Evolutionary conservation across 2,888 invertebrate species (phyloP), one percentile per base, ranked within the genome.

Genomic region (Platerodrilus igneus): DNA sequence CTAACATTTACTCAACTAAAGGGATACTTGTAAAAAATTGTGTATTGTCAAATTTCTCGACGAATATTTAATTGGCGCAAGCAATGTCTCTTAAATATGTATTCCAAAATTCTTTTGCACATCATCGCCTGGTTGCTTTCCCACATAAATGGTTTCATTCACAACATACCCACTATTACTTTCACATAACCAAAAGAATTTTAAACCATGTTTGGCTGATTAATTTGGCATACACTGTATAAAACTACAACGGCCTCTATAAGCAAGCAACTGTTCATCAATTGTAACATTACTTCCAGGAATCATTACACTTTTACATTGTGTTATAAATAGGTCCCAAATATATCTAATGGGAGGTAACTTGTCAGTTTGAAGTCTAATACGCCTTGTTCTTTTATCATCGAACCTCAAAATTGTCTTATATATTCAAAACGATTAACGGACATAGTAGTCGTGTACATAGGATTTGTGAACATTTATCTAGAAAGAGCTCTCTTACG

Each of bases 41-140:
- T n/a, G n/a, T n/a, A n/a, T n/a, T n/a, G n/a, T n/a, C n/a, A n/a
- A n/a, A n/a, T n/a, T n/a, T n/a, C n/a, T n/a, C n/a, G n/a, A n/a
- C n/a, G n/a, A n/a, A n/a, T n/a, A n/a, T n/a, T n/a, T n/a, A n/a
- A n/a, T n/a, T n/a, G n/a, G n/a, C n/a, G n/a, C n/a, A n/a, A n/a
- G n/a, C n/a, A n/a, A n/a, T n/a, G n/a, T n/a, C n/a, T n/a, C n/a
- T n/a, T n/a, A n/a, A n/a, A n/a, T n/a, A n/a, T n/a, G n/a, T n/a
- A 9, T 39, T 37, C 47, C 42, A 46, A 44, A 45, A 48, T 49
- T 52, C 48, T 49, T 51, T 47, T 50, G 48, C 9, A 14, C 9
- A n/a, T 26, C 13, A n/a, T 26, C 26, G 9, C 26, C 26, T n/a
- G 13, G 26, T 26, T 26, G 26, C 9, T 26, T 11, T 5, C 26